These are phyloP conservation scores for Erynnis tages DNA, from an alignment of 2,888 invertebrate species.

Conservation along the genomic window DNA sequence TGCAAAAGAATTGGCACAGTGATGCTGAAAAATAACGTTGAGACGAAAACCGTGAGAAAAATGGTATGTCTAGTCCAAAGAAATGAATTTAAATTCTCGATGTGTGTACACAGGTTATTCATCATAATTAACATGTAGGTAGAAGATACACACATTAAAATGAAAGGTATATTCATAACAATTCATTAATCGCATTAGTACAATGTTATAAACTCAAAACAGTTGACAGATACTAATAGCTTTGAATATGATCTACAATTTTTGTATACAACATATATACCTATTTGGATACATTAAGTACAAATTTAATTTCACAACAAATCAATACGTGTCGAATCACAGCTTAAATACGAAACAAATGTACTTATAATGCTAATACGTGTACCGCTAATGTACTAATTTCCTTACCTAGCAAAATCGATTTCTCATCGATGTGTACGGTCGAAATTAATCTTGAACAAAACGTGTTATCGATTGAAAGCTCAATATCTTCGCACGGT, in stretches of 20 bases:
- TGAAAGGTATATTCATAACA: too few species aligned
- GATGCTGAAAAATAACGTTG: too few species aligned
- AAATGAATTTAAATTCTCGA: too few species aligned
- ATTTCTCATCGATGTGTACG: slow-evolving; percentile 11
- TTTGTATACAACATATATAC: neutral
- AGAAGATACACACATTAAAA: too few species aligned
- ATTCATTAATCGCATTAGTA: too few species aligned
- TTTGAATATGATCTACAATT: neutral
- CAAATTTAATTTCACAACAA: slow-evolving; percentile 6
- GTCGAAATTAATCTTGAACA: slow-evolving; percentile 18
- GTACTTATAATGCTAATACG: slow-evolving; percentile 21
- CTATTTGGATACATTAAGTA: slow-evolving; percentile 3
- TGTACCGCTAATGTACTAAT: slow-evolving; percentile 1
- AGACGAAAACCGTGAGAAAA: too few species aligned
- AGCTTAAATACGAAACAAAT: slow-evolving; percentile 16
- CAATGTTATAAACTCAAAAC: too few species aligned
- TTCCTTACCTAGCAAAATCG: slow-evolving; percentile 2
- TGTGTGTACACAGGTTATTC: too few species aligned
- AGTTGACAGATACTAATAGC: neutral
- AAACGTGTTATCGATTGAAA: slow-evolving; percentile 25
- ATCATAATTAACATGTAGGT: too few species aligned
- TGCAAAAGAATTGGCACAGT: too few species aligned
- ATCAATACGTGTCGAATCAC: slow-evolving; percentile 16
- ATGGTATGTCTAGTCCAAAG: too few species aligned
- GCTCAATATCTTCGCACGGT: slow-evolving; percentile 28